A percentile compares a stretch with the other conserved stretches of the same genome.
Conservation (phyloP, 2,797 vertebrate genomes). For the Selene dorsalis region DNA sequence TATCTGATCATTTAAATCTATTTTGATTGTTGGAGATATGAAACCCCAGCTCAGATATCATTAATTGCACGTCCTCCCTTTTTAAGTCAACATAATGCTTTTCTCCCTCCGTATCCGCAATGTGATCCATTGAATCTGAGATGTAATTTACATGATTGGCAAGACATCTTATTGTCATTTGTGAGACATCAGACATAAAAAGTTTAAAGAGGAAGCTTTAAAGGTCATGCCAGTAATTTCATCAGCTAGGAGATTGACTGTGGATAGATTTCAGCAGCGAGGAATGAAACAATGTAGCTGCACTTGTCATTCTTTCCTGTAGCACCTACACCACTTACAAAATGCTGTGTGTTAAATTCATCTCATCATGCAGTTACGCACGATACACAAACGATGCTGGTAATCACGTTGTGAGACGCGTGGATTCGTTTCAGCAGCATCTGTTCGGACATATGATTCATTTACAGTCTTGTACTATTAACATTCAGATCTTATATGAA, state of each 20-base stretch:
- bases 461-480: slow-evolving; percentile 1
- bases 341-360: neutral
- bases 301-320: neutral
- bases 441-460: neutral
- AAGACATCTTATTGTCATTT: slow-evolving; percentile 73
- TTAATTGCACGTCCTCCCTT: slow-evolving; percentile 77
- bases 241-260: slow-evolving; percentile 55
- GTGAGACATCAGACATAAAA: slow-evolving; percentile 56
- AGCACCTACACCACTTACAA: neutral
- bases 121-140: slow-evolving; percentile 65
- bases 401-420: neutral
- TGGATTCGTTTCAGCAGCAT: neutral
- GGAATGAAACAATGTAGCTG: slow-evolving; percentile 6
- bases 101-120: slow-evolving; percentile 60
- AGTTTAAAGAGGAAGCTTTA: slow-evolving; percentile 68
- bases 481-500: slow-evolving; percentile 1
- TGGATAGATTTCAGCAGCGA: slow-evolving; percentile 44
- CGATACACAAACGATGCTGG: neutral
- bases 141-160: slow-evolving; percentile 77
- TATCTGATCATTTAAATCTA: slow-evolving; percentile 77
- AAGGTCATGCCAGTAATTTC: slow-evolving; percentile 74
- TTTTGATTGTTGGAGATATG: slow-evolving; percentile 76
- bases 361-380: neutral
- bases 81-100: slow-evolving; percentile 79
- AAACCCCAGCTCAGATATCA: slow-evolving; percentile 77